Conservation (phyloP, 2,888 invertebrate genomes). For the Philereme vetulata region DNA sequence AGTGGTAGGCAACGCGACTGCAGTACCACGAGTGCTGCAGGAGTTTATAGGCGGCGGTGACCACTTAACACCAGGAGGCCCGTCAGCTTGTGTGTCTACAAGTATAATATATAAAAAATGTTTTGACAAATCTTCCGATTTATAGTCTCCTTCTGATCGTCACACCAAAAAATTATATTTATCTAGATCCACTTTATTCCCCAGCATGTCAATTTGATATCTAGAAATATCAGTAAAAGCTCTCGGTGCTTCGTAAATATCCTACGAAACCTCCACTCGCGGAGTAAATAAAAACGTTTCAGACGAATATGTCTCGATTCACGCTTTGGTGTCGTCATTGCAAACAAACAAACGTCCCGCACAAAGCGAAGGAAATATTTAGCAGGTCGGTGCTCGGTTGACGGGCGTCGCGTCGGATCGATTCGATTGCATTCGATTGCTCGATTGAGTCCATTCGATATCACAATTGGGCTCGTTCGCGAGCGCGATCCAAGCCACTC, state of each 20-base stretch:
- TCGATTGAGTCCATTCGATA: constrained; percentile 62
- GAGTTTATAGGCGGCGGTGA: too few species aligned
- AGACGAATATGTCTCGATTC: constrained; percentile 10
- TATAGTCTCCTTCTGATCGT: too few species aligned
- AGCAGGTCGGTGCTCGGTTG: constrained; percentile 38
- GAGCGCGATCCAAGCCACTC: constrained; percentile 28
- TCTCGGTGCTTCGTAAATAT: background rate
- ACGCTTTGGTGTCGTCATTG: constrained; percentile 22
- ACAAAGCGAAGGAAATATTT: constrained; percentile 46
- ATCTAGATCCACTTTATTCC: too few species aligned
- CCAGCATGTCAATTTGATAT: too few species aligned
- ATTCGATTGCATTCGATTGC: constrained; percentile 53
- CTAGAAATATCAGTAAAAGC: background rate
- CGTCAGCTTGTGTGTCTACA: too few species aligned
- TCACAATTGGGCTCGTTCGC: constrained; percentile 54
- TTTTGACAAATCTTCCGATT: too few species aligned
- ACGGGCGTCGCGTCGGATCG: constrained; percentile 38
- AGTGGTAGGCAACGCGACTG: too few species aligned
- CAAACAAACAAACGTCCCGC: constrained; percentile 35
- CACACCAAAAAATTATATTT: too few species aligned
- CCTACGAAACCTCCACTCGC: background rate
- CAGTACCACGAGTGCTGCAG: too few species aligned
- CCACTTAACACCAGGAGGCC: too few species aligned
- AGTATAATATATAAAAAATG: too few species aligned
- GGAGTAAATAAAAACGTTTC: constrained; percentile 10